Evolutionary conservation across 2,888 invertebrate genomes (phyloP), one percentile per base, ranked within the genome.

Genomic region (Microctonus aethiopoides): DNA sequence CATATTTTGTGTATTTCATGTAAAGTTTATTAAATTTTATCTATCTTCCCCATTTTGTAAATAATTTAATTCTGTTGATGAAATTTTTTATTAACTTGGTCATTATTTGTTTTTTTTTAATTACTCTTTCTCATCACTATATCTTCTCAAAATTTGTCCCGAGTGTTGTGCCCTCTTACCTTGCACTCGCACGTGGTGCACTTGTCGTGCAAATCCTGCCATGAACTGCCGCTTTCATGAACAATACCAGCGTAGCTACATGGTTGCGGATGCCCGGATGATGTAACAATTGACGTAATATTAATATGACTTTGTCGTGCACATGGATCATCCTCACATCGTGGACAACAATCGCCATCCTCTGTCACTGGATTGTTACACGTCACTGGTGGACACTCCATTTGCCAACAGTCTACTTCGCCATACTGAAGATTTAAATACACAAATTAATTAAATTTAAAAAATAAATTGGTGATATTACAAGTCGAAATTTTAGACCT

Each of bases 331-430:
- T 92, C 91, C 81, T 92, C 89, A 86, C 92, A 93, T 69, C 91
- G 89, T 39, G 90, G 91, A 86, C 92, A 93, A 87, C 92, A 95
- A 88, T 91, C 92, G 5, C 91, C 92, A 11, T 90, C 89, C 73
- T 89, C 88, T 77, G 90, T 89, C 52, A 91, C 87, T 3, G 91
- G 91, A 77, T 91, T 90, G 72, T 89, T 87, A 84, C 93, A 93
- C 66, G 89, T 87, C 67, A 91, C 87, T 61, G 91, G 91, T 79
- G 94, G 95, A 87, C 96, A 96, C 85, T 93, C 92, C 86, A 95
- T 90, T 82, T 93, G 93, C 94, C 94, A 95, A 86, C 96, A 96
- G 89, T 95, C 95, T 79, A 94, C 92, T 88, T 95, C 94, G 63
- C 95, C 95, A 81, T 93, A 89, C 92, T 94, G 54, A n/a, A 52